Conservation (phyloP, 2,888 invertebrate genomes). For the Thera obeliscata region DNA sequence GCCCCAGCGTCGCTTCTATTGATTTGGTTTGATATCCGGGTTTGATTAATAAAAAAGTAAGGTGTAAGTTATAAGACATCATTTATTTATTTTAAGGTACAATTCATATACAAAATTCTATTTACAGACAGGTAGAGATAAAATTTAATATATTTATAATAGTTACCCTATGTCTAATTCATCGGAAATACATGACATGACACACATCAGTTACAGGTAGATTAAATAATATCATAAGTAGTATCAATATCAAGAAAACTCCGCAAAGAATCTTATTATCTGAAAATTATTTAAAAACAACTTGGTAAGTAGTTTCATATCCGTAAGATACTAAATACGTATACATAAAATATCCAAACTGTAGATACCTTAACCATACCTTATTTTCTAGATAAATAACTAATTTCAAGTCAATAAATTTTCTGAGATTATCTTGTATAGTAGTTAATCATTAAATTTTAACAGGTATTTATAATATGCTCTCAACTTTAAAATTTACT, state of each 20-base stretch:
- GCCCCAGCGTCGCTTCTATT: no score
- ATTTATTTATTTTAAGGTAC: constrained; percentile 75
- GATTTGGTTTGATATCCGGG: no score
- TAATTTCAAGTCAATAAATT: constrained; percentile 38
- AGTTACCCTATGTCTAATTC: constrained; percentile 34
- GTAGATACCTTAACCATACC: constrained; percentile 21
- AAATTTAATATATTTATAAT: constrained; percentile 38
- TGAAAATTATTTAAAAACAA: constrained; percentile 24
- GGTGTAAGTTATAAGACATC: constrained; percentile 53
- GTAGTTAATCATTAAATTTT: constrained; percentile 38
- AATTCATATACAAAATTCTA: constrained; percentile 70
- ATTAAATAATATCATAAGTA: constrained; percentile 29
- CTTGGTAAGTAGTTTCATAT: constrained; percentile 24
- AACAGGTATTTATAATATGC: constrained; percentile 49
- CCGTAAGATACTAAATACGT: constrained; percentile 32
- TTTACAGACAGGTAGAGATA: constrained; percentile 65
- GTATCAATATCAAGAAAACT: constrained; percentile 33
- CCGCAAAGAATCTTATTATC: constrained; percentile 23
- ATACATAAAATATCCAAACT: constrained; percentile 31
- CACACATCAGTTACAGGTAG: constrained; percentile 56
- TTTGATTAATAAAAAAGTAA: constrained; percentile 21
- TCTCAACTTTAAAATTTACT: constrained; percentile 43
- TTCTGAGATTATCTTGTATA: constrained; percentile 31
- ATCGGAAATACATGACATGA: constrained; percentile 51
- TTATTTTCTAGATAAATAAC: constrained; percentile 38